Evolutionary conservation across 2,888 invertebrate genomes (phyloP).

Genomic region (Listrodromus nycthemerus): DNA sequence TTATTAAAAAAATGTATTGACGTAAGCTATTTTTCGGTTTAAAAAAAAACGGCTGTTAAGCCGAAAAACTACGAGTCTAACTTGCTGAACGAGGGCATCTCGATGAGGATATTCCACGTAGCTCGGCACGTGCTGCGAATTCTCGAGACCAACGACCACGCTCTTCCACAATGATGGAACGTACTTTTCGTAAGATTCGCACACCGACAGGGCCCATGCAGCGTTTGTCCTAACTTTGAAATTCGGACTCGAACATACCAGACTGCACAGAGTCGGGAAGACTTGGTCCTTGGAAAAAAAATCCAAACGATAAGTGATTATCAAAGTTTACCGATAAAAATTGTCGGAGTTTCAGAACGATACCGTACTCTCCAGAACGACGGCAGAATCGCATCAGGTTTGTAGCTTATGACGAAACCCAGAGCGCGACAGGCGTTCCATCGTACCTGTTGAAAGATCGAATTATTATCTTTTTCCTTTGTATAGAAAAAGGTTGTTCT

Average conservation of each 20-base stretch:
- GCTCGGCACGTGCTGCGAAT: constrained; percentile 91
- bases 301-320: background rate
- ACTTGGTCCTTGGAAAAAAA: constrained; percentile 86
- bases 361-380: constrained; percentile 84
- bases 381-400: constrained; percentile 82
- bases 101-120: constrained; percentile 94
- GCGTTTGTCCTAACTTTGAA: constrained; percentile 97
- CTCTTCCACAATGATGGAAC: constrained; percentile 89
- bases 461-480: background rate
- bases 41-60: background rate
- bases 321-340: too few relatives aligned
- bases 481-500: background rate
- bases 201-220: constrained; percentile 90
- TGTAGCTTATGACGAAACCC: constrained; percentile 90
- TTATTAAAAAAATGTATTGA: constrained; percentile 37
- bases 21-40: background rate
- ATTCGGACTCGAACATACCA: constrained; percentile 91
- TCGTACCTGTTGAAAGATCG: constrained; percentile 85
- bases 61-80: constrained; percentile 76
- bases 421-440: constrained; percentile 97
- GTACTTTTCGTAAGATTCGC: constrained; percentile 88
- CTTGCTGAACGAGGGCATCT: constrained; percentile 94
- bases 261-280: constrained; percentile 88
- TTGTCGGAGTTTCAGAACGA: background rate
- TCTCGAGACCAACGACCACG: constrained; percentile 90